Evolutionary conservation across 2,113 vertebrate species (phyloP), one percentile per base, ranked within the genome.

Genomic region (Pteropus alecto): DNA sequence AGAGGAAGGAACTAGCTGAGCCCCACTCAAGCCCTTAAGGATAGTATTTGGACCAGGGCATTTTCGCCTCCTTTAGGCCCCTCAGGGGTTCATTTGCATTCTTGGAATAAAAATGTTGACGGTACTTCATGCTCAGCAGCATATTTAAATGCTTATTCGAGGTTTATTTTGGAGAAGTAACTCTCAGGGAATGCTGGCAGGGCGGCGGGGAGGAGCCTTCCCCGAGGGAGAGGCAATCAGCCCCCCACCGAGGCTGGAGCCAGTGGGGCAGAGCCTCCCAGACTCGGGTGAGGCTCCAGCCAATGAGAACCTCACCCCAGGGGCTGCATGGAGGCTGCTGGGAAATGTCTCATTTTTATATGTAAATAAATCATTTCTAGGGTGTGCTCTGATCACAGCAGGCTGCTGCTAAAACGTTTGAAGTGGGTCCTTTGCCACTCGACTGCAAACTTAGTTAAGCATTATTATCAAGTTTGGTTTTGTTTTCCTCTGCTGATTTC

Each of bases 291-390:
- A 74, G 88, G 90, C 10, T 3, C 90, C 9, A 73, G 84, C 97
- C 97, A 97, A 97, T 95, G 96, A 95, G 46, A 95, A 94, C 93
- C 95, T 97, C 96, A 0, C 98, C 97, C 96, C 95, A 79, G 97
- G 98, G 97, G 87, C 90, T 1, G 51, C 97, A 96, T 82, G 28
- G 48, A 86, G 98, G 94, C 77, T 96, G 90, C 76, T 95, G 96
- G 96, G 95, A 97, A 98, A 98, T 97, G 92, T 96, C 98, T 98
- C 97, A 91, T 97, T 98, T 98, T 98, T 98, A 73, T 85, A 97
- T 88, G 98, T 98, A 98, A 98, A 98, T 98, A 98, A 98, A 98
- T 98, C 22, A 97, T 98, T 98, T 95, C 97, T 98, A 97, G 94
- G 98, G 98, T 98, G 98, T 93, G 98, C 88, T 68, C 35, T n/a